A percentile compares a stretch with the other conserved stretches of the same genome.
These are phyloP conservation scores for Cephus spinipes DNA, from an alignment of 2,888 invertebrate species.

Conservation along the genomic window DNA sequence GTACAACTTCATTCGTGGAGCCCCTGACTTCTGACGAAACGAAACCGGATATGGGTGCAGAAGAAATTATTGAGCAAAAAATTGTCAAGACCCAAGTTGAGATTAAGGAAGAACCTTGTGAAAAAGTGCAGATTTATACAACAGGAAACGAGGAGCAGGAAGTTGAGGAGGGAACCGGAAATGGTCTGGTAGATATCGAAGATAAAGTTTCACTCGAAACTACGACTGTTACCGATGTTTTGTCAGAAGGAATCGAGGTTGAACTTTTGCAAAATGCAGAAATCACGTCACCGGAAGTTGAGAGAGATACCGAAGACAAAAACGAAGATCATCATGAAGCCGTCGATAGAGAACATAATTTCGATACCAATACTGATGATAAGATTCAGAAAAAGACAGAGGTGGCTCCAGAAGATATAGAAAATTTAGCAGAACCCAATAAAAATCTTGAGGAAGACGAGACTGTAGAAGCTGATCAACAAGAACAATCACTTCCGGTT, in stretches of 20 bases:
- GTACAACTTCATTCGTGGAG: slow-evolving; percentile 35
- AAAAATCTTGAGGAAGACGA: slow-evolving; percentile 2
- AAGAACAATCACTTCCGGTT: not conserved
- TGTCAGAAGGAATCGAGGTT: not conserved
- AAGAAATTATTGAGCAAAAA: slow-evolving; percentile 8
- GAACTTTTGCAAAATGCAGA: not conserved
- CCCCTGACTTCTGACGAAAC: slow-evolving; percentile 33
- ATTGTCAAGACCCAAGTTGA: slow-evolving; percentile 14
- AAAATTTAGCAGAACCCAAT: not conserved
- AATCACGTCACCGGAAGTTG: not conserved
- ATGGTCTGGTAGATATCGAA: not conserved
- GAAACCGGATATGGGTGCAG: slow-evolving; percentile 8
- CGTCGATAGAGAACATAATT: not conserved
- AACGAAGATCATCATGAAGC: slow-evolving; percentile 8
- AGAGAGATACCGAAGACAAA: not conserved
- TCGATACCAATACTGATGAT: not conserved
- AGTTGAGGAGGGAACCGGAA: not conserved
- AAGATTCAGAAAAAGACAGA: not conserved
- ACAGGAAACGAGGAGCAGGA: slow-evolving; percentile 7
- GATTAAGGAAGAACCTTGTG: slow-evolving; percentile 25
- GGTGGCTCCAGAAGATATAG: not conserved
- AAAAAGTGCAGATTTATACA: slow-evolving; percentile 13
- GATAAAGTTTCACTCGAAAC: not conserved
- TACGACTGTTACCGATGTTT: not conserved
- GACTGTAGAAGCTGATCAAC: not conserved